phyloP scores from a whole-genome alignment of 2,113 vertebrate genomes.

The Apeltes quadracus region DNA sequence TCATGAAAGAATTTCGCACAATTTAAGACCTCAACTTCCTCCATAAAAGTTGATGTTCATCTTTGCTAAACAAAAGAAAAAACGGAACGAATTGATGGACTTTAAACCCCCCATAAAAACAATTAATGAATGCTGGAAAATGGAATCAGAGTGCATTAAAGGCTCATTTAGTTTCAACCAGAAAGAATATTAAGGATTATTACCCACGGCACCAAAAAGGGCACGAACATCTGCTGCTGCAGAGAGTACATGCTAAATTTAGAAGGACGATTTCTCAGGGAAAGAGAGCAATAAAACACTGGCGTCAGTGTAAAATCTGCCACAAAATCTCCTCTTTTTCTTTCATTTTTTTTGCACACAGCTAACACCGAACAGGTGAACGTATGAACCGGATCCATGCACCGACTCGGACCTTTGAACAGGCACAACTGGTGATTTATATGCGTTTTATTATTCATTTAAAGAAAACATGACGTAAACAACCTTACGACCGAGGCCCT shows the following conservation, averaged over 20 bases:
- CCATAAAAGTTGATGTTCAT: conserved; percentile 70
- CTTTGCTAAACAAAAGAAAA: conserved; percentile 52
- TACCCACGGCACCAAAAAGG: conserved; percentile 71
- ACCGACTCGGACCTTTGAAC: not conserved
- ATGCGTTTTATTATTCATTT: not conserved
- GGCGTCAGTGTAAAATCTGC: conserved; percentile 6
- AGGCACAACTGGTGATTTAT: not conserved
- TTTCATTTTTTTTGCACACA: conserved; percentile 9
- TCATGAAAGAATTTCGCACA: conserved; percentile 49
- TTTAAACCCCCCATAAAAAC: conserved; percentile 62
- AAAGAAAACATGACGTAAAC: not conserved
- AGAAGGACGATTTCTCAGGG: conserved; percentile 54
- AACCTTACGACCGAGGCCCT: too few relatives aligned
- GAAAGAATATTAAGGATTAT: conserved; percentile 80
- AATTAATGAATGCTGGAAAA: conserved; percentile 76
- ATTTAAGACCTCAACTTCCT: conserved; percentile 60
- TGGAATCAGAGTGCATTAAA: conserved; percentile 81
- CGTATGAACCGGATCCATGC: not conserved
- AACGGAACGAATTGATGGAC: conserved; percentile 65
- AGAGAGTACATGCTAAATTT: conserved; percentile 64
- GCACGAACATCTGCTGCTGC: conserved; percentile 73
- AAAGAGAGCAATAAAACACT: conserved; percentile 40
- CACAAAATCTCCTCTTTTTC: not conserved
- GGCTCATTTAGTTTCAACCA: conserved; percentile 80
- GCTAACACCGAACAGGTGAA: conserved; percentile 26